phyloP scores from a whole-genome alignment of 2,797 vertebrate species.

The Ctenopoma kingsleyae region DNA sequence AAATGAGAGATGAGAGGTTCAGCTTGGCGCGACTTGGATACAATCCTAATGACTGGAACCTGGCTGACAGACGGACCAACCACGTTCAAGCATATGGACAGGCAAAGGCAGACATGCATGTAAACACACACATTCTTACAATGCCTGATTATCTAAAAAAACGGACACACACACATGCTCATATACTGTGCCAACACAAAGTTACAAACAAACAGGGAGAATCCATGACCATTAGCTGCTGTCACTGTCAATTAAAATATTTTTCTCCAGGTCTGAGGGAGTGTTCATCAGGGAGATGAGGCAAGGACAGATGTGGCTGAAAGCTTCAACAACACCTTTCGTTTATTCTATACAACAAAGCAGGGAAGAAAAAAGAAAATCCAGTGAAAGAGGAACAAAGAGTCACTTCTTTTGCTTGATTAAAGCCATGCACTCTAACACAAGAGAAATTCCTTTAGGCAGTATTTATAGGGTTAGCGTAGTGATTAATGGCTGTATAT shows the following conservation, averaged over 20 bases:
- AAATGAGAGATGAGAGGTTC: slow-evolving; percentile 78
- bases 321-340: slow-evolving; percentile 44
- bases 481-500: slow-evolving; percentile 65
- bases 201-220: slow-evolving; percentile 15
- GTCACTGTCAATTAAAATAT: slow-evolving; percentile 53
- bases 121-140: slow-evolving; percentile 3
- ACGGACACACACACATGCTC: slow-evolving; percentile 5
- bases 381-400: slow-evolving; percentile 20
- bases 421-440: slow-evolving; percentile 32
- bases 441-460: slow-evolving; percentile 37
- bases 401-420: slow-evolving; percentile 47
- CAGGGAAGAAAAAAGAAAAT: slow-evolving; percentile 7
- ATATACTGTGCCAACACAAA: not conserved
- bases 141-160: not conserved
- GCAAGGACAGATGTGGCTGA: slow-evolving; percentile 41
- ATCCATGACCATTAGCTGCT: slow-evolving; percentile 61
- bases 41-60: slow-evolving; percentile 65
- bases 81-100: slow-evolving; percentile 38
- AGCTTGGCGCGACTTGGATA: slow-evolving; percentile 65
- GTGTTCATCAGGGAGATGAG: slow-evolving; percentile 36
- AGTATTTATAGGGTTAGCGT: slow-evolving; percentile 51
- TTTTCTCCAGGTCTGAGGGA: slow-evolving; percentile 37
- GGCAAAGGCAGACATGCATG: slow-evolving; percentile 28
- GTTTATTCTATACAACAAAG: slow-evolving; percentile 43
- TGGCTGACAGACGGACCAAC: slow-evolving; percentile 57